Evolutionary conservation across 2,113 vertebrate species (phyloP).

Genomic region (Lonchura striata): DNA sequence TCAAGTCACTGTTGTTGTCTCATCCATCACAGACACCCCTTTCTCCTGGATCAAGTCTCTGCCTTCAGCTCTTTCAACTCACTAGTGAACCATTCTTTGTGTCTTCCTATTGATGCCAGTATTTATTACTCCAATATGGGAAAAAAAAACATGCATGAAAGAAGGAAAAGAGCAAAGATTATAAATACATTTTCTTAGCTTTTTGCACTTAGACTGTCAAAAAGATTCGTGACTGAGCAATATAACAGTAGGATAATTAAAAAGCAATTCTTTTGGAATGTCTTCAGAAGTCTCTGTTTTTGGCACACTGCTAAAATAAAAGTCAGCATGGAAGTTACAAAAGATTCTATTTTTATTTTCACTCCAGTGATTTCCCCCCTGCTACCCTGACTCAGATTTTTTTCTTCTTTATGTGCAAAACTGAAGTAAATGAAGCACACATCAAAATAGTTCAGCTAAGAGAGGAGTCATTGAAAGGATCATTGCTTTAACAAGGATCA

Average conservation of each 20-base stretch:
- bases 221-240: constrained; percentile 46
- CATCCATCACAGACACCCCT: not conserved
- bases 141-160: not conserved
- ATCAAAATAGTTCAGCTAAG: not conserved
- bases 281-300: constrained; percentile 31
- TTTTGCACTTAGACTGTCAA: constrained; percentile 48
- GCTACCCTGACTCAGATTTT: constrained; percentile 6
- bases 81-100: not conserved
- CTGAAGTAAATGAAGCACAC: not conserved
- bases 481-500: not conserved
- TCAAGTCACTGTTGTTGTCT: not conserved
- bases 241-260: constrained; percentile 51
- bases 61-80: not conserved
- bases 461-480: not conserved
- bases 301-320: constrained; percentile 38
- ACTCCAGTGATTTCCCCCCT: not conserved
- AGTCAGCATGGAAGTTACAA: constrained; percentile 31
- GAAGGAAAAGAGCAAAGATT: not conserved
- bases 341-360: constrained; percentile 62
- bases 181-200: constrained; percentile 50
- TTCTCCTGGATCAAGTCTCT: not conserved
- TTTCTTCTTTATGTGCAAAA: constrained; percentile 1
- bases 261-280: constrained; percentile 22
- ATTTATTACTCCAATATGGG: constrained; percentile 46
- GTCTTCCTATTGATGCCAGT: not conserved